These are phyloP conservation scores for Vanacampus margaritifer DNA, from an alignment of 2,113 vertebrate species.

Conservation along the genomic window DNA sequence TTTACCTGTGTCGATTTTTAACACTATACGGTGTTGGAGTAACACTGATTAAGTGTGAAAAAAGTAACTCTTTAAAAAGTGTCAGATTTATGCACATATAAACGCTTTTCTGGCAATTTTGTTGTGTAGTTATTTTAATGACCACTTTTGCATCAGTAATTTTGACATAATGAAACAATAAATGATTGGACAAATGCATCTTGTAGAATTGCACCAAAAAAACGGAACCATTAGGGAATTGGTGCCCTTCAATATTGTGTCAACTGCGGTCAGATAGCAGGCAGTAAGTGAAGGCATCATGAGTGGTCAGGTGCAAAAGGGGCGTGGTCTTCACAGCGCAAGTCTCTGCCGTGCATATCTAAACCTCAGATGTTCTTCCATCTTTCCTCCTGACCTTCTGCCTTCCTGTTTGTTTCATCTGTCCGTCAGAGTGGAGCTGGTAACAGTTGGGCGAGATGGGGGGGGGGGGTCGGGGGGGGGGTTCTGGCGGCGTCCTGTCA, in stretches of 20 bases:
- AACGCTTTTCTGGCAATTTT: too few relatives aligned
- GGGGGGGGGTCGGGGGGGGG: neutral
- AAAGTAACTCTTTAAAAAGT: too few relatives aligned
- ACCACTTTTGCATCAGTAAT: neutral
- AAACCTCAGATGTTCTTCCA: conserved; percentile 50
- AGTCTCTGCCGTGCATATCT: conserved; percentile 20
- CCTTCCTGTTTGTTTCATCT: conserved; percentile 43
- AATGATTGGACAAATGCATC: neutral
- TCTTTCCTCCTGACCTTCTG: conserved; percentile 43
- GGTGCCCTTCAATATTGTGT: too few relatives aligned
- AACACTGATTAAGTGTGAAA: too few relatives aligned
- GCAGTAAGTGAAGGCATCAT: too few relatives aligned
- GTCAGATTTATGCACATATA: too few relatives aligned
- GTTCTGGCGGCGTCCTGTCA: conserved; percentile 37
- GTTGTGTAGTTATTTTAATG: neutral
- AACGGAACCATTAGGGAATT: too few relatives aligned
- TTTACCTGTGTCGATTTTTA: too few relatives aligned
- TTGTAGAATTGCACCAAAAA: neutral
- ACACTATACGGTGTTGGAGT: too few relatives aligned
- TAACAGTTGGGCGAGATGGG: conserved; percentile 13
- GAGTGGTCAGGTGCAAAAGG: too few relatives aligned
- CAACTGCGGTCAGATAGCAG: too few relatives aligned
- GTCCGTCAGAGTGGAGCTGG: conserved; percentile 24
- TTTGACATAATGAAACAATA: neutral
- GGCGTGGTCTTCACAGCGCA: too few relatives aligned